Percentiles rank a stretch among this genome's conserved stretches.
Conservation (phyloP, 2,888 invertebrate genomes). For the Adela reaumurella region DNA sequence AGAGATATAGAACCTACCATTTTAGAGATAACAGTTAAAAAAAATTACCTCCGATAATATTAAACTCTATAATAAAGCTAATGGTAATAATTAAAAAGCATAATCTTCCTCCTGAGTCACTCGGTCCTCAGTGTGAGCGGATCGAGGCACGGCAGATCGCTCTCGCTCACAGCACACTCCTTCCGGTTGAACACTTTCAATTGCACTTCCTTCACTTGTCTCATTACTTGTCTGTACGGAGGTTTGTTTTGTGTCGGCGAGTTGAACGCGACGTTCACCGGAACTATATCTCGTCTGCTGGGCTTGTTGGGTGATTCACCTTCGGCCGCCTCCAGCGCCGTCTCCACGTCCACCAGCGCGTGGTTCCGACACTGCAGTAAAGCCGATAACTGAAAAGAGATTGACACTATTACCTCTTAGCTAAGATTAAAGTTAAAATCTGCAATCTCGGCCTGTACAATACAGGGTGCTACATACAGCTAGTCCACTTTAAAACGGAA, state of each 20-base stretch:
- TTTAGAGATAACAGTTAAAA: no score
- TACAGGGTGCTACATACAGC: no score
- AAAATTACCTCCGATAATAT: background rate
- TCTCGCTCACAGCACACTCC: conserved; percentile 23
- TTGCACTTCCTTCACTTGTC: conserved; percentile 38
- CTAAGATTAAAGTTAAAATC: no score
- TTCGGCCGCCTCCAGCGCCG: conserved; percentile 50
- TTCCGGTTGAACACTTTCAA: conserved; percentile 38
- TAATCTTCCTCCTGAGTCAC: conserved; percentile 32
- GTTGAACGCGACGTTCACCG: conserved; percentile 16
- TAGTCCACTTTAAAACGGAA: no score
- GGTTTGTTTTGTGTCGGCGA: conserved; percentile 4
- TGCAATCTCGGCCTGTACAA: no score
- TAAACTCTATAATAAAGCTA: conserved; percentile 13
- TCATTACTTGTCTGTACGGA: conserved; percentile 13
- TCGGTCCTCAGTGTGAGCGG: conserved; percentile 40
- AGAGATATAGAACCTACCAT: no score
- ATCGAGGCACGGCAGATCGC: conserved; percentile 35
- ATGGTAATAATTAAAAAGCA: conserved; percentile 33
- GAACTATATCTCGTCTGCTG: conserved; percentile 27
- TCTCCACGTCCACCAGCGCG: conserved; percentile 46
- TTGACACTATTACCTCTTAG: no score
- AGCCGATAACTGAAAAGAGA: conserved; percentile 36
- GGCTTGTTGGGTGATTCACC: conserved; percentile 24
- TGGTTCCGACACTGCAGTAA: conserved; percentile 43